phyloP scores from a whole-genome alignment of 2,888 invertebrate genomes.

The Cephus pulcher region DNA sequence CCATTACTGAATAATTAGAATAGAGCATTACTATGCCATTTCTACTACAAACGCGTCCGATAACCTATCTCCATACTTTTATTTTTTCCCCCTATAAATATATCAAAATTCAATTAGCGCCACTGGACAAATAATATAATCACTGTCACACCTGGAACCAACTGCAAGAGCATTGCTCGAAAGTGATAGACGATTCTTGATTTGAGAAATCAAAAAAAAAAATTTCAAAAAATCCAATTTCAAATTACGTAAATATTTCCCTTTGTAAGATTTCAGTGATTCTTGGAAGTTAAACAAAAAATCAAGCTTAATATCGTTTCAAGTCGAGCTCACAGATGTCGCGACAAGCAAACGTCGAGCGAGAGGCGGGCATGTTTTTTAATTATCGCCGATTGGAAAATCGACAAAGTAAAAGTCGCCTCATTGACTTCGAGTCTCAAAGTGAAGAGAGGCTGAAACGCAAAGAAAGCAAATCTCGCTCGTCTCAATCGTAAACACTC shows the following conservation, averaged over 20 bases:
- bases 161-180: neutral
- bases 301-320: neutral
- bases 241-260: neutral
- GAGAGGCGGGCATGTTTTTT: neutral
- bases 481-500: neutral
- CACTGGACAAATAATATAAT: neutral
- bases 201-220: neutral
- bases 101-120: neutral
- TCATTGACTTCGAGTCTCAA: neutral
- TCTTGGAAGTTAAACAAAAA: neutral
- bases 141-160: neutral
- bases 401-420: neutral
- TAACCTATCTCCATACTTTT: neutral
- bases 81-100: neutral
- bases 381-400: neutral
- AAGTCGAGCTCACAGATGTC: neutral
- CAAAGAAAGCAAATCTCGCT: neutral
- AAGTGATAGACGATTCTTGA: neutral
- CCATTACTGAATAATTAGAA: conserved; percentile 53
- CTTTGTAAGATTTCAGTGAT: neutral
- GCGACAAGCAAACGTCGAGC: neutral
- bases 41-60: neutral
- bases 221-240: neutral
- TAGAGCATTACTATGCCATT: conserved; percentile 21
- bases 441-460: neutral